Conservation (phyloP, 1,140 invertebrate species). For the Rhagoletis pomonella region DNA sequence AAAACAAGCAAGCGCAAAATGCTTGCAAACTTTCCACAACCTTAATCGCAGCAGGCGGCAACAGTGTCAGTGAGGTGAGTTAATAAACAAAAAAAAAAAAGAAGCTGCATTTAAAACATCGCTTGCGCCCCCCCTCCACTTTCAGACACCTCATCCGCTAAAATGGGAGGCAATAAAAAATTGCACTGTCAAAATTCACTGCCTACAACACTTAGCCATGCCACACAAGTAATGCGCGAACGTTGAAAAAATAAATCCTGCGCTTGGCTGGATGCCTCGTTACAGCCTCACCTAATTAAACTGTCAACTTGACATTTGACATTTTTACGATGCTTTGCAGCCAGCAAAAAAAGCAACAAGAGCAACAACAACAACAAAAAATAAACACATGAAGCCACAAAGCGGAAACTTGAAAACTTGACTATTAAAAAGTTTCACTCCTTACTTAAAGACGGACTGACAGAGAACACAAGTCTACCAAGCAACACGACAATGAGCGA, state of each 20-base stretch:
- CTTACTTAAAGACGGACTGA: not conserved
- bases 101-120: not conserved
- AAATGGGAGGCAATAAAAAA: not conserved
- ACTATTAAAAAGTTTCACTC: constrained; percentile 33
- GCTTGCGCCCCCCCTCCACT: not conserved
- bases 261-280: constrained; percentile 55
- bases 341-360: not conserved
- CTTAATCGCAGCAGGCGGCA: constrained; percentile 40
- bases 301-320: constrained; percentile 73
- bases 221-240: not conserved
- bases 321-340: constrained; percentile 67
- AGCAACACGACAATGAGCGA: not conserved
- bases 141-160: not conserved
- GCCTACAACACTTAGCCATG: not conserved
- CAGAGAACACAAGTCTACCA: not conserved
- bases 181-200: constrained; percentile 22
- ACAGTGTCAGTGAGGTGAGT: not conserved
- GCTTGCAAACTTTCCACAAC: constrained; percentile 44
- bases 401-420: not conserved
- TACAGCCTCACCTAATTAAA: constrained; percentile 67
- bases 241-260: constrained; percentile 6
- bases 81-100: not conserved
- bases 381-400: not conserved
- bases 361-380: constrained; percentile 15
- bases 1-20: not conserved